Percentiles rank a stretch among this genome's conserved stretches.
Evolutionary conservation across 2,888 invertebrate genomes (phyloP).

Genomic region (Agapetus fuscipes): DNA sequence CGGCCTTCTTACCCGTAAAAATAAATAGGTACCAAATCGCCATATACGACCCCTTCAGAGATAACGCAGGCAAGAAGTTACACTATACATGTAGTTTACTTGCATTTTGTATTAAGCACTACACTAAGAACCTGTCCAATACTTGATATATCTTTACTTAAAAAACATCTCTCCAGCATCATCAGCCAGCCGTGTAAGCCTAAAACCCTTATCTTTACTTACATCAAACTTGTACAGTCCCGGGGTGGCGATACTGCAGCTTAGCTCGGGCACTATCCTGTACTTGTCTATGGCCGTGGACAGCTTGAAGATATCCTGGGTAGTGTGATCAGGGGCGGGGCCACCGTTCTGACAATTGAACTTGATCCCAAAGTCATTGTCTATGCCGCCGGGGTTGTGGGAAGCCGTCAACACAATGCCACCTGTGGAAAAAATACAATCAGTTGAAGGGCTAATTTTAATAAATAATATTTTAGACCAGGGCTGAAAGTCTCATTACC

Average conservation of each 20-base stretch:
- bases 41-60: too few species aligned
- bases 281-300: conserved; percentile 73
- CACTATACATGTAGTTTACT: too few species aligned
- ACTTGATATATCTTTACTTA: too few species aligned
- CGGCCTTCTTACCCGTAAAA: too few species aligned
- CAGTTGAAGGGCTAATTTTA: background rate
- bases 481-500: too few species aligned
- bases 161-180: too few species aligned
- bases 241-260: conserved; percentile 64
- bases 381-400: conserved; percentile 97
- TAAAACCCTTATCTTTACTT: too few species aligned
- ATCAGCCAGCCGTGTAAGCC: too few species aligned
- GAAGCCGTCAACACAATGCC: conserved; percentile 97
- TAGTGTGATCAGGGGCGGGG: conserved; percentile 87
- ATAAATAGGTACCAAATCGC: too few species aligned
- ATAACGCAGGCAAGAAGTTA: too few species aligned
- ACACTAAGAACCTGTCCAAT: too few species aligned
- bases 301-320: conserved; percentile 77
- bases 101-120: too few species aligned
- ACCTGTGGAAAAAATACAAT: conserved; percentile 40
- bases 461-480: background rate
- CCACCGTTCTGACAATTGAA: conserved; percentile 97
- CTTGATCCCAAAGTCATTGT: conserved; percentile 98
- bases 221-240: conserved; percentile 59
- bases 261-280: conserved; percentile 66